These are phyloP conservation scores for Syndactyla subalaris DNA, from an alignment of 2,797 vertebrate species.

Conservation along the genomic window DNA sequence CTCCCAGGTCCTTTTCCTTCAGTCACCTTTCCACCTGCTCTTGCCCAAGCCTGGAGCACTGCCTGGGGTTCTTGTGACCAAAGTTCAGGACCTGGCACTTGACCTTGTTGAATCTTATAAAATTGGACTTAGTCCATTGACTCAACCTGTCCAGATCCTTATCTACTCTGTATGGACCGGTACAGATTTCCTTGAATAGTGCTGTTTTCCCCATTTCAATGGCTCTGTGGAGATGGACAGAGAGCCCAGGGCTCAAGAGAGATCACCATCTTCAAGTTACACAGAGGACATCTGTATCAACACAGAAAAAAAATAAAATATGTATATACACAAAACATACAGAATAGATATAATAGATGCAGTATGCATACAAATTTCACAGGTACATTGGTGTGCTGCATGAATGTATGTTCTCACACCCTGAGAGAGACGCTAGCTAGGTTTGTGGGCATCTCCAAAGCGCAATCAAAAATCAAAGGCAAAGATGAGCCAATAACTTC, in stretches of 20 bases:
- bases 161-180: neutral
- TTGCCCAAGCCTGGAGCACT: neutral
- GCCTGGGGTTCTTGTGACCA: neutral
- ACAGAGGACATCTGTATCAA: neutral
- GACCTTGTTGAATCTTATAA: neutral
- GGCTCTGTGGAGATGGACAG: neutral
- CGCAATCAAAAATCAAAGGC: neutral
- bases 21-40: neutral
- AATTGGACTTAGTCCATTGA: fast-evolving
- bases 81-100: neutral
- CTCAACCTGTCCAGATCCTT: neutral
- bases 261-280: neutral
- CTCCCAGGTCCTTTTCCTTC: fast-evolving
- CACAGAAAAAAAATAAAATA: neutral
- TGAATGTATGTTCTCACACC: neutral
- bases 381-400: neutral
- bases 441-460: neutral
- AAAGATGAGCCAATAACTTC: neutral
- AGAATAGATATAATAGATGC: neutral
- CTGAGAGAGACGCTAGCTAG: neutral
- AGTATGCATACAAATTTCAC: neutral
- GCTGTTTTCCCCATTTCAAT: neutral
- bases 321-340: neutral
- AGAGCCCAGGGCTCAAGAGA: neutral
- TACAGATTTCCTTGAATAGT: neutral